phyloP scores from a whole-genome alignment of 2,797 vertebrate genomes.

The Syncerus caffer region DNA sequence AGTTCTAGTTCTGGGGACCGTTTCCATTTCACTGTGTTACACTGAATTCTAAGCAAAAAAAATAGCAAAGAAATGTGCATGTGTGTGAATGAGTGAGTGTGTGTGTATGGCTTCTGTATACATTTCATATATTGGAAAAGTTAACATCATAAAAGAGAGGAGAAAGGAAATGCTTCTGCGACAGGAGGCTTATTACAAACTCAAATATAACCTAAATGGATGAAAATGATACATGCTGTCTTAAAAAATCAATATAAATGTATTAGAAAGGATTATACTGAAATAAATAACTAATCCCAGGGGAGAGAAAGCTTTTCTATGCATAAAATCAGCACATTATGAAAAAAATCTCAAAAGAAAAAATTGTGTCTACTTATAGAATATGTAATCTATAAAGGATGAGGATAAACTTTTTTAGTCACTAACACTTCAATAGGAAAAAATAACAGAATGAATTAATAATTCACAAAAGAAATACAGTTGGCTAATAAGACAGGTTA shows the following conservation, averaged over 20 bases:
- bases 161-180: constrained; percentile 4
- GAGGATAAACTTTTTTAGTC: not conserved
- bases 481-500: not conserved
- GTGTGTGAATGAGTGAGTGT: not conserved
- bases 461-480: not conserved
- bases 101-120: not conserved
- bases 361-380: not conserved
- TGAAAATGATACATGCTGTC: not conserved
- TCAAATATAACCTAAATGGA: not conserved
- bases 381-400: not conserved
- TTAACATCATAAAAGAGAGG: not conserved
- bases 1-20: not conserved
- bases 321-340: not conserved
- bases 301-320: not conserved
- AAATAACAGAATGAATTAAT: not conserved
- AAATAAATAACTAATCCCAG: not conserved
- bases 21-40: not conserved
- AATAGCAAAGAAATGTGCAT: not conserved
- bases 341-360: not conserved
- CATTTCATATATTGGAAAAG: not conserved
- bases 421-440: not conserved
- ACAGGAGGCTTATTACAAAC: not conserved
- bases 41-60: not conserved
- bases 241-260: not conserved
- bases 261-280: not conserved